phyloP scores from a whole-genome alignment of 2,113 vertebrate genomes.

The Drymodes brunneopygia region DNA sequence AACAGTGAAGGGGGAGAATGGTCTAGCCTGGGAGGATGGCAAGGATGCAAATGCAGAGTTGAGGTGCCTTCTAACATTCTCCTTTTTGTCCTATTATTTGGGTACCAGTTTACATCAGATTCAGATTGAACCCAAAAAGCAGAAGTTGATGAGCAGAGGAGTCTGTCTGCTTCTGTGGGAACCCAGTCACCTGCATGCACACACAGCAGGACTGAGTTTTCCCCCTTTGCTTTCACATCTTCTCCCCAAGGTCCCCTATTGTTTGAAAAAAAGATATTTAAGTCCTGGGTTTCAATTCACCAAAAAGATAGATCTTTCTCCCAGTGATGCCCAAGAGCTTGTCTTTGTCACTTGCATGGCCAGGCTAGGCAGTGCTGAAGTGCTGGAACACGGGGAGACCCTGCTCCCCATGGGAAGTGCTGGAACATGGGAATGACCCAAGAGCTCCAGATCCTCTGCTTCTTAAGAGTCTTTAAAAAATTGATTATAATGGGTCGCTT shows the following conservation, averaged over 20 bases:
- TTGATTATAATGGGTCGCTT: background rate
- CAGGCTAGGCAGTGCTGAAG: background rate
- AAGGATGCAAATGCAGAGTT: background rate
- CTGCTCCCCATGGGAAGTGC: background rate
- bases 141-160: background rate
- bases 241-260: background rate
- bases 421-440: background rate
- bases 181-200: background rate
- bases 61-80: background rate
- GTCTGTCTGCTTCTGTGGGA: background rate
- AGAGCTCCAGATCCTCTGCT: background rate
- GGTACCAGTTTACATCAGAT: background rate
- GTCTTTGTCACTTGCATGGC: background rate
- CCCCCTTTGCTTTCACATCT: background rate
- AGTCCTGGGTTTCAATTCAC: background rate
- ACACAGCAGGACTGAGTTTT: background rate
- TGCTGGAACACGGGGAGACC: background rate
- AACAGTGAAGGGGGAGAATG: background rate
- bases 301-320: background rate
- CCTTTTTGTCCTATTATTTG: background rate
- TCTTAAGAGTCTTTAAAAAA: background rate
- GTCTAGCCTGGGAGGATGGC: background rate
- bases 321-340: background rate
- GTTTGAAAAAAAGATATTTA: background rate
- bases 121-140: background rate